phyloP scores from a whole-genome alignment of 2,888 invertebrate genomes.

The Urechis unicinctus region DNA sequence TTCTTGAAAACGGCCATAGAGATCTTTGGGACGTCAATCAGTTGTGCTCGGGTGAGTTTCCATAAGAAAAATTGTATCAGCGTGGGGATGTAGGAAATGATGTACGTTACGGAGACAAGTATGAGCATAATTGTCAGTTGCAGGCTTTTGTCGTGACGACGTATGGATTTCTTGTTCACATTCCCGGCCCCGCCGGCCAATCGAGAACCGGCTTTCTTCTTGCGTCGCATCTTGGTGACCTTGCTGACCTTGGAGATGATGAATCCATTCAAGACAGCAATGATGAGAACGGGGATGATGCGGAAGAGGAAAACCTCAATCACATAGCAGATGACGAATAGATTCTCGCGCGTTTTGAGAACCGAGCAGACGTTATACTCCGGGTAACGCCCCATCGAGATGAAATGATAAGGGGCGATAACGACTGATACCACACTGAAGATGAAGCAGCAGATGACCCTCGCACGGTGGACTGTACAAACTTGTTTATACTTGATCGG shows the following conservation, averaged over 20 bases:
- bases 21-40: not conserved
- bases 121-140: slow-evolving; percentile 26
- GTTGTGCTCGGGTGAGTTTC: not conserved
- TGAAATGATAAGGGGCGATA: slow-evolving; percentile 21
- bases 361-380: slow-evolving; percentile 8
- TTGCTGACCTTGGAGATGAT: slow-evolving; percentile 20
- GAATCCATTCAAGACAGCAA: slow-evolving; percentile 24
- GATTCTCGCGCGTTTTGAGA: not conserved
- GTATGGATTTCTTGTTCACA: not conserved
- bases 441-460: slow-evolving; percentile 8
- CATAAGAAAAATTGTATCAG: slow-evolving; percentile 15
- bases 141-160: slow-evolving; percentile 9
- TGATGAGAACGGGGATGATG: slow-evolving; percentile 21
- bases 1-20: not conserved
- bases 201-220: not conserved
- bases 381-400: slow-evolving; percentile 12
- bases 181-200: not conserved
- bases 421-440: slow-evolving; percentile 11
- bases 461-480: slow-evolving; percentile 20
- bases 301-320: slow-evolving; percentile 19
- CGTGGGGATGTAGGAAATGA: slow-evolving; percentile 21
- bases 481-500: slow-evolving; percentile 23
- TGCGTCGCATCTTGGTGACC: slow-evolving; percentile 1
- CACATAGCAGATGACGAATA: slow-evolving; percentile 16
- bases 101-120: slow-evolving; percentile 24